Evolutionary conservation across 2,888 invertebrate genomes (phyloP).

Genomic region (Lutraria lutraria): DNA sequence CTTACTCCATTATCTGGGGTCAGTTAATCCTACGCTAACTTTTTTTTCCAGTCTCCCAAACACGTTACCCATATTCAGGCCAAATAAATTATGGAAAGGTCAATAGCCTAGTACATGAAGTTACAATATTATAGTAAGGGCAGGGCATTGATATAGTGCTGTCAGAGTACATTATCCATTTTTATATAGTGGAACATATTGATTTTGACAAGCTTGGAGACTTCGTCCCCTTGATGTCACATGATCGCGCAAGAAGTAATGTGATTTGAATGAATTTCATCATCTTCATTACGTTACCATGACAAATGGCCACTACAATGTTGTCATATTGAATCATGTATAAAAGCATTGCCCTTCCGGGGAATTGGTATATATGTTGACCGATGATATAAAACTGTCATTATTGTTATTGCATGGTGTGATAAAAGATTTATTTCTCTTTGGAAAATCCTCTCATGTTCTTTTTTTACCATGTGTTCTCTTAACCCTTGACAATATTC

Average conservation of each 20-base stretch:
- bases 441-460: not conserved
- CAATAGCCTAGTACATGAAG: too few relatives aligned
- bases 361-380: not conserved
- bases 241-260: not conserved
- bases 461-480: not conserved
- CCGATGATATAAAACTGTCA: not conserved
- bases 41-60: too few relatives aligned
- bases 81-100: too few relatives aligned
- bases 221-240: not conserved
- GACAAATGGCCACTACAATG: not conserved
- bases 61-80: too few relatives aligned
- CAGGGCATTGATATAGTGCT: not conserved
- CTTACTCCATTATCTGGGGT: too few relatives aligned
- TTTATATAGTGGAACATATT: not conserved
- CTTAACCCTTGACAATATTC: too few relatives aligned
- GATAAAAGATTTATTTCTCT: not conserved
- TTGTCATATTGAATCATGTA: not conserved
- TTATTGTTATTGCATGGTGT: not conserved
- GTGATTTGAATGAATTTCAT: not conserved
- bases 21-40: too few relatives aligned
- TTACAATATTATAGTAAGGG: too few relatives aligned
- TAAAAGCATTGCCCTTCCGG: not conserved
- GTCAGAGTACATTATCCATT: not conserved
- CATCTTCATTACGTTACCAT: not conserved
- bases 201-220: slow-evolving; percentile 13